Evolutionary conservation across 2,888 invertebrate species (phyloP).

Genomic region (Glyphotaelius pellucidus): DNA sequence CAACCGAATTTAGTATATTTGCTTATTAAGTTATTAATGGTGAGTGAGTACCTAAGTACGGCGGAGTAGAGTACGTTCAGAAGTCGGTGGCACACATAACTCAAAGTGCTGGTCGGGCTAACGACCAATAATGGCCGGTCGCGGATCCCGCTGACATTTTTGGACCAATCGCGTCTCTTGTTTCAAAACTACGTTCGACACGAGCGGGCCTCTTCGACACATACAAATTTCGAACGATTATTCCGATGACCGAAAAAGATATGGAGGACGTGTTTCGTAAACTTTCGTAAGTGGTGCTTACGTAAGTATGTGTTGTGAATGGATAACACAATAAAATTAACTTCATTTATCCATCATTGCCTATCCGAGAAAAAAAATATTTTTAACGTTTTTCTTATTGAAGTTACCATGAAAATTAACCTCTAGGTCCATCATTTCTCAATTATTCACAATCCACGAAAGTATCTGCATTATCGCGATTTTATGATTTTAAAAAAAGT

Average conservation of each 20-base stretch:
- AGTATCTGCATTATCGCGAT: too few relatives aligned
- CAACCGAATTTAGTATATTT: too few relatives aligned
- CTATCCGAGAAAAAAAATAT: too few relatives aligned
- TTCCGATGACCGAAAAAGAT: neutral
- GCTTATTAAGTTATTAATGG: neutral
- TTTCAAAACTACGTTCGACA: constrained; percentile 54
- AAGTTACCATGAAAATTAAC: too few relatives aligned
- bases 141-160: constrained; percentile 51
- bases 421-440: too few relatives aligned
- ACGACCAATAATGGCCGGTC: constrained; percentile 57
- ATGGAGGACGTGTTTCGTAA: neutral
- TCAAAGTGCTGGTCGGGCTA: constrained; percentile 15
- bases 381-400: too few relatives aligned
- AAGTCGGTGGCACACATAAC: constrained; percentile 27
- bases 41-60: neutral
- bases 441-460: too few relatives aligned
- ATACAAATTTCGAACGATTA: constrained; percentile 38
- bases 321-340: too few relatives aligned
- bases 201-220: constrained; percentile 48
- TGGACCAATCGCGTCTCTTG: constrained; percentile 64
- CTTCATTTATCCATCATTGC: too few relatives aligned
- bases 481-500: too few relatives aligned
- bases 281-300: too few relatives aligned
- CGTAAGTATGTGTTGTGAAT: too few relatives aligned
- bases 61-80: neutral